Percentiles rank a stretch among this genome's conserved stretches.
Conservation (phyloP, 2,113 vertebrate genomes). For the Etheostoma spectabile region DNA sequence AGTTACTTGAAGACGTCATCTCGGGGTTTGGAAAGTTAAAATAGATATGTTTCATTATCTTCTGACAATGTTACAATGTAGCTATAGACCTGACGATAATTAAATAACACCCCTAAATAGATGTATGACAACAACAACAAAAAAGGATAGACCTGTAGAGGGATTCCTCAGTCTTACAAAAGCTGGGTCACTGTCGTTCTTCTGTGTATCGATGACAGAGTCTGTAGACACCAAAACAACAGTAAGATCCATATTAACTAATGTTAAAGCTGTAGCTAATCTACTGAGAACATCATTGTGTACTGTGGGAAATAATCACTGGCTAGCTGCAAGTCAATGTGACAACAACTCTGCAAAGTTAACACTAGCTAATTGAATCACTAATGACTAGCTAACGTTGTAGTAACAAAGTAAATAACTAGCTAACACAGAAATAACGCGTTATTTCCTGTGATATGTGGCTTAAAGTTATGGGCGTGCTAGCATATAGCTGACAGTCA, state of each 20-base stretch:
- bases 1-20: not conserved
- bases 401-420: not conserved
- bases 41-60: not conserved
- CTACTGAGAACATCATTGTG: too few relatives aligned
- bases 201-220: slow-evolving; percentile 64
- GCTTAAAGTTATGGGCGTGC: not conserved
- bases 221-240: slow-evolving; percentile 70
- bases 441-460: not conserved
- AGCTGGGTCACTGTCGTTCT: slow-evolving; percentile 64
- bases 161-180: slow-evolving; percentile 83
- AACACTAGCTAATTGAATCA: not conserved
- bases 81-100: not conserved
- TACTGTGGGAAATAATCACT: not conserved
- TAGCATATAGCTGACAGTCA: not conserved
- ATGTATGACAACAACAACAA: not conserved
- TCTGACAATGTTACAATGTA: not conserved
- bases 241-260: not conserved
- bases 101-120: not conserved
- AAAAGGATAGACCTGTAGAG: slow-evolving; percentile 74
- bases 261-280: not conserved
- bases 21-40: not conserved
- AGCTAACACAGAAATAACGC: not conserved
- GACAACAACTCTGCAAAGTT: not conserved
- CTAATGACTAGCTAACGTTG: not conserved
- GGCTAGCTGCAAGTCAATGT: too few relatives aligned